Percentiles rank a stretch among this genome's conserved stretches.
Evolutionary conservation across 2,113 vertebrate genomes (phyloP).

Genomic region (Carlito syrichta): DNA sequence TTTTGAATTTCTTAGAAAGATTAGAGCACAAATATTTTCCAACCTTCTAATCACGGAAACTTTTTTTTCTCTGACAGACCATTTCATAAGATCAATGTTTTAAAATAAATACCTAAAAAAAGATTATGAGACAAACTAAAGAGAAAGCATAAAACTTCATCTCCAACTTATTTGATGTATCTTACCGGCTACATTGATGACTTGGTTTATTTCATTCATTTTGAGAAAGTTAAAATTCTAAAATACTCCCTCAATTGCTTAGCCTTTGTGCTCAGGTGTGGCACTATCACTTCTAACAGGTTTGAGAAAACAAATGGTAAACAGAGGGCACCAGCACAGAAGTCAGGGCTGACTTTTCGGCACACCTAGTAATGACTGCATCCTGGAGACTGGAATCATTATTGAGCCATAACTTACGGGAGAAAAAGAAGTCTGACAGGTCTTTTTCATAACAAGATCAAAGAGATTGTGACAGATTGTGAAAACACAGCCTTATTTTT

Average conservation of each 20-base stretch:
- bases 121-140: not conserved
- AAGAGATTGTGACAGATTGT: constrained; percentile 63
- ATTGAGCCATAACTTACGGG: constrained; percentile 28
- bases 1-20: constrained; percentile 15
- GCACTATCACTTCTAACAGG: not conserved
- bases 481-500: constrained; percentile 58
- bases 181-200: not conserved
- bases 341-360: not conserved
- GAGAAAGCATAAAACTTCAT: not conserved
- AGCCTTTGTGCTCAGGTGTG: not conserved
- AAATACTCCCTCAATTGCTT: accelerated
- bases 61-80: not conserved
- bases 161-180: not conserved
- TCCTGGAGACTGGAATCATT: not conserved
- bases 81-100: not conserved
- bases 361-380: not conserved
- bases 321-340: not conserved
- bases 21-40: not conserved
- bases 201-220: not conserved
- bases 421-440: constrained; percentile 20
- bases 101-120: not conserved
- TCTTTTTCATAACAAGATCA: constrained; percentile 50
- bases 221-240: not conserved
- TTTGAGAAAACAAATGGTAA: not conserved
- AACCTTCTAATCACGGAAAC: not conserved